Evolutionary conservation across 1,140 invertebrate genomes (phyloP).

Genomic region (Drepana arcuata): DNA sequence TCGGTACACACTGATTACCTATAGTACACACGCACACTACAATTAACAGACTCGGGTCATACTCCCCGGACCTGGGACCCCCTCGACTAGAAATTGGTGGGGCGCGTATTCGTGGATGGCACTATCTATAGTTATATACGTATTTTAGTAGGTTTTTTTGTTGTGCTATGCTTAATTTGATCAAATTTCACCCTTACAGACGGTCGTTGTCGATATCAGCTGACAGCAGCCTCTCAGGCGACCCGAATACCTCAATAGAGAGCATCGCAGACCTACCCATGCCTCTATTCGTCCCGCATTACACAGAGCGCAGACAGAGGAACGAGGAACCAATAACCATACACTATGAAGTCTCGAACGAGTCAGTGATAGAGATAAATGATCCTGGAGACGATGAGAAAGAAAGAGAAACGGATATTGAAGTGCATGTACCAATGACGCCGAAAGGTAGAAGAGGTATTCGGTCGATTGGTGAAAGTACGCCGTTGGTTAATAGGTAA

Average conservation of each 20-base stretch:
- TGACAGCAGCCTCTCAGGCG: constrained; percentile 55
- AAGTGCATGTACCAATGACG: constrained; percentile 25
- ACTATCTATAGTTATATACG: too few species aligned
- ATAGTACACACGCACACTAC: too few species aligned
- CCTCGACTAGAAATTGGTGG: too few species aligned
- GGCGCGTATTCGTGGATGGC: too few species aligned
- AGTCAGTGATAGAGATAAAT: not conserved
- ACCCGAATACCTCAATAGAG: constrained; percentile 54
- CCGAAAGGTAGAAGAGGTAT: constrained; percentile 40
- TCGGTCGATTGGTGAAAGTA: constrained; percentile 24
- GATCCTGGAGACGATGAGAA: not conserved
- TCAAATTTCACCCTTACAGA: constrained; percentile 22
- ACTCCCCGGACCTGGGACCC: too few species aligned
- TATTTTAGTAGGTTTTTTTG: too few species aligned
- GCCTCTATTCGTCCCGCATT: constrained; percentile 47
- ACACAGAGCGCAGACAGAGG: constrained; percentile 25
- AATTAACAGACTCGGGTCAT: too few species aligned
- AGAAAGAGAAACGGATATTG: constrained; percentile 9
- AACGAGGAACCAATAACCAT: not conserved
- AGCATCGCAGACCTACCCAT: constrained; percentile 57
- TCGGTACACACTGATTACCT: too few species aligned
- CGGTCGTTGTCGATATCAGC: constrained; percentile 51
- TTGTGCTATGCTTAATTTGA: too few species aligned
- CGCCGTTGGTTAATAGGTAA: constrained; percentile 32
- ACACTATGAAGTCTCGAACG: not conserved